These are phyloP conservation scores for Sinocyclocheilus grahami DNA, from an alignment of 2,113 vertebrate genomes.

Conservation along the genomic window DNA sequence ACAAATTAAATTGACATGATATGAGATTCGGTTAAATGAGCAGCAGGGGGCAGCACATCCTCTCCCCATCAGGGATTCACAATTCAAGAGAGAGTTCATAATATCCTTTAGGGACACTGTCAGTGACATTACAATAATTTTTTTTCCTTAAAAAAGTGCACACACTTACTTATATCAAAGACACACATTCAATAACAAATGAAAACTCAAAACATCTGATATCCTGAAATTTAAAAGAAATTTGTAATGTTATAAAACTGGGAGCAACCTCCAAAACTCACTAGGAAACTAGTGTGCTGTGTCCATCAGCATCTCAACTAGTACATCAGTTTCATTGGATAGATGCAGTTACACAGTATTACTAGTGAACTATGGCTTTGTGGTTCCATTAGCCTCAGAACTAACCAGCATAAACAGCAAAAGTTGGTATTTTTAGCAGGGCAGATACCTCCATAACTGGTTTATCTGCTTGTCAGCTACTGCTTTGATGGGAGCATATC, in stretches of 20 bases:
- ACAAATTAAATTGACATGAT: background rate
- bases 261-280: background rate
- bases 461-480: background rate
- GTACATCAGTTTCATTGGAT: background rate
- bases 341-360: background rate
- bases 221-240: background rate
- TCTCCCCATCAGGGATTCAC: background rate
- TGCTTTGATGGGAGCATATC: too few species aligned
- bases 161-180: background rate
- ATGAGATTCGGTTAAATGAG: background rate
- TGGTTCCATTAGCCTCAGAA: background rate
- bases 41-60: constrained; percentile 32
- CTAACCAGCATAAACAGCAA: background rate
- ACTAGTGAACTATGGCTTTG: background rate
- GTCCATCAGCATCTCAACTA: background rate
- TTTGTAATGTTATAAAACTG: background rate
- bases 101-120: background rate
- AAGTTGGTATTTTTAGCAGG: background rate
- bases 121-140: background rate
- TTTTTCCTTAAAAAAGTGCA: background rate
- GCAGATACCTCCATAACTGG: background rate
- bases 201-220: background rate
- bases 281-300: too few species aligned
- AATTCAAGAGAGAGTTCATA: background rate
- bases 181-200: background rate